Evolutionary conservation across 2,797 vertebrate genomes (phyloP).

Genomic region (Myotis vivesi): DNA sequence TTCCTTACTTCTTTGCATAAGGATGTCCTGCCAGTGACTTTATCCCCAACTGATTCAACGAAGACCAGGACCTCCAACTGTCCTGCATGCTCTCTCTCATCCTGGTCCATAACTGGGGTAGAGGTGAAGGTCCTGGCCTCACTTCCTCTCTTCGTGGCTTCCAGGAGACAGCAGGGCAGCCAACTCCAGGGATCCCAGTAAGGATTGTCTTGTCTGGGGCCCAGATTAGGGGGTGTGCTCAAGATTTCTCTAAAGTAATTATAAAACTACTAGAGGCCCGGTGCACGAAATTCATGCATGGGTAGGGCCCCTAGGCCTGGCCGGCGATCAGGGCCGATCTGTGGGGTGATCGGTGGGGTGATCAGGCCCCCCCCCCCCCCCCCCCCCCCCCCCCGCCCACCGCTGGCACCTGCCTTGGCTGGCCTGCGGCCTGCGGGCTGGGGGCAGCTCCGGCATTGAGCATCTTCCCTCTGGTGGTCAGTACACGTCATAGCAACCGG

Average conservation of each 20-base stretch:
- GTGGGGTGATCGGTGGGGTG: too few species aligned
- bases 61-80: neutral
- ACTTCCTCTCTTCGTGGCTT: neutral
- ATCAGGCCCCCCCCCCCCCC: too few species aligned
- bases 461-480: too few species aligned
- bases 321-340: too few species aligned
- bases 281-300: too few species aligned
- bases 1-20: neutral
- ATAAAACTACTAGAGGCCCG: neutral
- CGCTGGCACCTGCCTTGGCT: too few species aligned
- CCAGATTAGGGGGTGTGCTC: neutral
- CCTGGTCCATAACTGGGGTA: neutral
- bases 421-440: too few species aligned
- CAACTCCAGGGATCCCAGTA: neutral
- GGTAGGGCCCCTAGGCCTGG: too few species aligned
- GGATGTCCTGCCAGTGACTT: neutral
- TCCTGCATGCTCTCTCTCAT: rapidly evolving
- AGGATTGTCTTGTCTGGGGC: rapidly evolving
- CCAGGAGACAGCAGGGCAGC: rapidly evolving
- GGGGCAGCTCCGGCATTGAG: too few species aligned
- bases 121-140: neutral
- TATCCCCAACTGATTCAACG: neutral
- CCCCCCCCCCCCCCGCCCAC: too few species aligned
- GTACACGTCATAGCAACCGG: too few species aligned
- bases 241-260: neutral